Conservation (phyloP, 1,140 invertebrate genomes). For the Caenorhabditis briggsae region DNA sequence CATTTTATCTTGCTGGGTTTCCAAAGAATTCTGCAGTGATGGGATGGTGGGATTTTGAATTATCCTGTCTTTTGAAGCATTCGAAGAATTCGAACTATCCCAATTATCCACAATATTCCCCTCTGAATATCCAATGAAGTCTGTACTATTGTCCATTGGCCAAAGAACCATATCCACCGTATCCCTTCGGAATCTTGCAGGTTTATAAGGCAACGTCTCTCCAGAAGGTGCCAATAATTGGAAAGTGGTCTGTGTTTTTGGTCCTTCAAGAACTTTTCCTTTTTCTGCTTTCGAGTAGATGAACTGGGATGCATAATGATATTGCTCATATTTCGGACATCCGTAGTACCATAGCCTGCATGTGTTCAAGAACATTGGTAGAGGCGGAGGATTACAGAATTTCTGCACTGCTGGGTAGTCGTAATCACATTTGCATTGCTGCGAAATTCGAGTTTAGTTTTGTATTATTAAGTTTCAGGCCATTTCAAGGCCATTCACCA, state of each 20-base stretch:
- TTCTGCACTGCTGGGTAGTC: conserved; percentile 68
- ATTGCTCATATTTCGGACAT: conserved; percentile 67
- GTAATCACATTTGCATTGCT: conserved; percentile 71
- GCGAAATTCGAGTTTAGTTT: neutral
- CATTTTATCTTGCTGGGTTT: no score
- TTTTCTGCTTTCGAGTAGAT: conserved; percentile 72
- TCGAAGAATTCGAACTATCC: no score
- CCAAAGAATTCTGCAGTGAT: no score
- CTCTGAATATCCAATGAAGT: neutral
- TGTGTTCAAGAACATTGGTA: conserved; percentile 71
- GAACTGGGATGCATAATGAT: conserved; percentile 71
- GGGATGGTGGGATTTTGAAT: no score
- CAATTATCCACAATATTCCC: neutral
- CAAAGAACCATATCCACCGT: conserved; percentile 9
- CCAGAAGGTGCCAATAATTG: conserved; percentile 34
- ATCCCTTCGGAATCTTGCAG: neutral
- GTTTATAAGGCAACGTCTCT: conserved; percentile 24
- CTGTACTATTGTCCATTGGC: neutral
- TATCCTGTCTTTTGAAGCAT: no score
- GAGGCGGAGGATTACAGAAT: conserved; percentile 70
- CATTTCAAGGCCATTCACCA: no score
- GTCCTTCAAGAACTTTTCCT: conserved; percentile 67
- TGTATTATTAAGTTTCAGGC: no score
- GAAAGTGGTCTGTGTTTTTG: neutral
- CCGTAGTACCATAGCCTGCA: conserved; percentile 63